These are phyloP conservation scores for Charina bottae DNA, from an alignment of 2,113 vertebrate species.

Conservation along the genomic window DNA sequence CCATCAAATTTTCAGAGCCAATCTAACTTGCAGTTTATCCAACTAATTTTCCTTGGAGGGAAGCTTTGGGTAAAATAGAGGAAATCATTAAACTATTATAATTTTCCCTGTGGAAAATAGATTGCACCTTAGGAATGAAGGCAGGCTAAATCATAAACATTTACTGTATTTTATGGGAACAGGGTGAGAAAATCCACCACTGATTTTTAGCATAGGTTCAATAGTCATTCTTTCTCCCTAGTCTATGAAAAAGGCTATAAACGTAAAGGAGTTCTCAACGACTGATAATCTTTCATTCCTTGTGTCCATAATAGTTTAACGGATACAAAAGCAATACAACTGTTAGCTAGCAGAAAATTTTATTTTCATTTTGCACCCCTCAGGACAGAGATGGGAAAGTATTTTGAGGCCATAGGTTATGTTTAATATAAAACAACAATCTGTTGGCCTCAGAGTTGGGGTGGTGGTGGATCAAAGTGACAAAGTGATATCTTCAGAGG, in stretches of 20 bases:
- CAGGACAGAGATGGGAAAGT: not conserved
- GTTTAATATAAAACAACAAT: no score
- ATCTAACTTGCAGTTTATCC: not conserved
- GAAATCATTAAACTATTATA: not conserved
- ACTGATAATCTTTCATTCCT: not conserved
- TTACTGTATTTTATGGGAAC: not conserved
- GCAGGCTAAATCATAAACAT: not conserved
- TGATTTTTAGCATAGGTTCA: not conserved
- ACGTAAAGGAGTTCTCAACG: not conserved
- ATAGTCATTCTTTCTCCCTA: not conserved
- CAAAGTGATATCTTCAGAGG: not conserved
- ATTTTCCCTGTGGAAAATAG: not conserved
- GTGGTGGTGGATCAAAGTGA: not conserved
- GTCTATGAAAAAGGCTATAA: not conserved
- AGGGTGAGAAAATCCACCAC: not conserved
- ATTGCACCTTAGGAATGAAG: not conserved
- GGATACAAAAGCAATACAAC: not conserved
- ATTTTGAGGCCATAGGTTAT: not conserved
- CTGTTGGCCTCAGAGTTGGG: not conserved
- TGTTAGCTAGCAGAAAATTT: not conserved
- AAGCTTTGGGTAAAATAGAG: not conserved
- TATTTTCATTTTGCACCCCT: not conserved
- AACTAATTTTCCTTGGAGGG: not conserved
- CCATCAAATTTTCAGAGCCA: not conserved
- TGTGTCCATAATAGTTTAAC: not conserved